Evolutionary conservation across 2,888 invertebrate species (phyloP), one percentile per base, ranked within the genome.

Genomic region (Perithous albicinctus): DNA sequence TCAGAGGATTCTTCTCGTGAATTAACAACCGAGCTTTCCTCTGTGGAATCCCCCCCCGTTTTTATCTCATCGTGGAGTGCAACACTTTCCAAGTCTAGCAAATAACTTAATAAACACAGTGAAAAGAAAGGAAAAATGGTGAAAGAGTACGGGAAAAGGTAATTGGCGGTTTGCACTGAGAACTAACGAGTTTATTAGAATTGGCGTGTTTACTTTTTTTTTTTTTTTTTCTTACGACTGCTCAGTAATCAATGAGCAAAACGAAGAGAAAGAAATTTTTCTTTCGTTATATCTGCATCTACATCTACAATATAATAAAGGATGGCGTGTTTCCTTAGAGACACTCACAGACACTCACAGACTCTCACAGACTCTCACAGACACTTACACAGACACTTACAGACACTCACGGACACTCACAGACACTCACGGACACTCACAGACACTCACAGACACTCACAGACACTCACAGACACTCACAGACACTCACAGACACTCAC

Each of bases 1-100:
- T 56, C 54, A 12, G 29, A 7, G 32, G 46, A 12, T 2, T 38
- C 26, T 51, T 48, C 26, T 32, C 51, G 54, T 63, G 38, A 63
- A 63, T 63, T 51, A 73, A 41, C 73, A 63, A 59, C 23, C 61
- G 15, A 38, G 59, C 20, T 26, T 43, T 63, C 32, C 46, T 63
- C 54, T 15, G 54, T 56, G 54, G 29, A 56, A 29, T 56, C 54
- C n/a, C 29, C 29, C 54, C n/a, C 29, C 29, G 29, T n/a, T 56
- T 56, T 56, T 56, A 56, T 56, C 4, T 48, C 23, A 1, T 48
- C 18, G 23, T 20, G 48, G 1, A 20, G 8, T 7, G 20, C 48
- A 48, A 48, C 48, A 48, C 48, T 56, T 56, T 29, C 54, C 12
- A 5, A 56, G 54, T n/a, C 54, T 6, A 29, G 54, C 29, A 26